A percentile compares a stretch with the other conserved stretches of the same genome.
phyloP scores from a whole-genome alignment of 2,888 invertebrate species.

The Mayetiola destructor region DNA sequence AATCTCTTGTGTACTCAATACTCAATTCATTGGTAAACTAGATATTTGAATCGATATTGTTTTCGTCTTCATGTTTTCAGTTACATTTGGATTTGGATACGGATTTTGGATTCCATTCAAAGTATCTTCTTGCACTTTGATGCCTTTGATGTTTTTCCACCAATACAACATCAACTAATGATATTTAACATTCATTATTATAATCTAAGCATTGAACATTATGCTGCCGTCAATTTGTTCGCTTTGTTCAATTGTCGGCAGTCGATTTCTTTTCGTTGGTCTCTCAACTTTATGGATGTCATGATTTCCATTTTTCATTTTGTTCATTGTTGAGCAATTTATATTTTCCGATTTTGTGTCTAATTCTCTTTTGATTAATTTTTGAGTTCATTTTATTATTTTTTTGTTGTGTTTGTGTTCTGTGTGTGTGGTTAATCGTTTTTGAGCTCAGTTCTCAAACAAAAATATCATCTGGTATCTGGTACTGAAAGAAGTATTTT shows the following conservation, averaged over 20 bases:
- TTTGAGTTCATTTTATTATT: neutral
- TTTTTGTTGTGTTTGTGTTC: neutral
- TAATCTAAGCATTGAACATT: neutral
- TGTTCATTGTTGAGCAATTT: slow-evolving; percentile 1
- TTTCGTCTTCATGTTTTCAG: neutral
- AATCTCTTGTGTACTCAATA: neutral
- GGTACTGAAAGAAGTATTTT: slow-evolving; percentile 1
- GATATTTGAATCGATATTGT: no score
- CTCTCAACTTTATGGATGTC: neutral
- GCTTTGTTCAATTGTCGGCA: neutral
- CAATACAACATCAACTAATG: slow-evolving; percentile 1
- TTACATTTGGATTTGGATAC: neutral
- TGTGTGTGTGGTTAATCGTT: neutral
- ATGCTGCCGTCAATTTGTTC: neutral
- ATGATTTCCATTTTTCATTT: neutral
- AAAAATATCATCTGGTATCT: no score
- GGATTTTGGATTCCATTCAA: neutral
- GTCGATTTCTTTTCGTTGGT: neutral
- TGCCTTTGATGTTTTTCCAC: neutral
- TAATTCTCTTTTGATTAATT: neutral
- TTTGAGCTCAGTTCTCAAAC: no score
- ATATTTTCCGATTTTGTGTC: neutral
- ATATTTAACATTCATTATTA: neutral
- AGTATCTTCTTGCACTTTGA: neutral
- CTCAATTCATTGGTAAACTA: no score